Evolutionary conservation across 2,797 vertebrate species (phyloP), one percentile per base, ranked within the genome.

Genomic region (Chanos chanos): DNA sequence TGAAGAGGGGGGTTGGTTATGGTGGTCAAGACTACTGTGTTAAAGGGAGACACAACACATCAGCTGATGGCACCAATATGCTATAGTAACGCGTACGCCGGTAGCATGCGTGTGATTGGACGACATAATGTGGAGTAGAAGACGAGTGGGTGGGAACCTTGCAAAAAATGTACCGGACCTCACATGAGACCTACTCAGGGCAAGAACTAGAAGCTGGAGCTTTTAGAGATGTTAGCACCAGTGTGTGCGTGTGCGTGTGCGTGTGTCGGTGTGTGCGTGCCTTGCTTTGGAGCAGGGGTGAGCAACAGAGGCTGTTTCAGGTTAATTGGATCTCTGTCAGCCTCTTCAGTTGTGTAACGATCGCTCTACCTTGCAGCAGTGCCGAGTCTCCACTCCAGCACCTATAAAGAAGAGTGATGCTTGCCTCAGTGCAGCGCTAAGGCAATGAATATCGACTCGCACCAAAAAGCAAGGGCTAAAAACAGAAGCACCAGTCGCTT

Each of bases 401-500:
- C 66, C 77, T 68, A 76, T 76, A 75, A 75, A 77, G 33, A 77
- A 78, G 74, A 77, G 41, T 75, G 74, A 81, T 74, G 72, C 69
- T 58, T 55, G 51, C 43, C 52, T 57, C 50, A 48, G 56, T 61
- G 67, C 63, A 47, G 54, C 44, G 51, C 18, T 69, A 56, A 63
- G 49, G 66, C 79, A 77, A 77, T 81, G 81, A 82, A 83, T 83
- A 86, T 84, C 83, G 86, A 89, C 84, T 80, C 73, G 71, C 61
- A 71, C 78, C 77, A 80, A 66, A 76, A 71, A 73, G 66, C 58
- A 18, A 71, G 68, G 24, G 81, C 77, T 81, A 87, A 87, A 88
- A 89, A 87, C 86, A 82, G 83, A 88, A 81, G 74, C 79, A n/a
- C n/a, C n/a, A 82, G 88, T 87, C 84, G 76, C 77, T 73, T 75